Percentiles rank a stretch among this genome's conserved stretches.
Conservation (phyloP, 2,113 vertebrate species). For the Erythrocercus mccallii region DNA sequence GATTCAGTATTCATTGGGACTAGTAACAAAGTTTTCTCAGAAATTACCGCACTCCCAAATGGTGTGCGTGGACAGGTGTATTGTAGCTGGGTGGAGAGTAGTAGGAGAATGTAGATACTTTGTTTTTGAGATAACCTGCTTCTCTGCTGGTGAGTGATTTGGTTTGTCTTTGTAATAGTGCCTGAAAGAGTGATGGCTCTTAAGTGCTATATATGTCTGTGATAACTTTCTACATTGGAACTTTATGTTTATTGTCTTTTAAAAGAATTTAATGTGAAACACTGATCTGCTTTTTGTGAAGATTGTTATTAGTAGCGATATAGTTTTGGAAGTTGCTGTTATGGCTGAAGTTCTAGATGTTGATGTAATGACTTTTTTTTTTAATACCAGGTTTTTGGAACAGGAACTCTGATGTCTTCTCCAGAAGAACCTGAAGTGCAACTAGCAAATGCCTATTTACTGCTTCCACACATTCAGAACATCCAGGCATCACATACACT, state of each 20-base stretch:
- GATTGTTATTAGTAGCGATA: not conserved
- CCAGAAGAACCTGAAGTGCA: constrained; percentile 76
- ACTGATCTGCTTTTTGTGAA: not conserved
- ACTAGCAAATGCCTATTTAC: constrained; percentile 75
- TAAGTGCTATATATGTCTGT: not conserved
- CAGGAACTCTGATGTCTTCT: constrained; percentile 73
- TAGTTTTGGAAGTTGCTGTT: not conserved
- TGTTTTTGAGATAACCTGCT: not conserved
- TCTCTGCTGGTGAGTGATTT: not conserved
- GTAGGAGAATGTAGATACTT: not conserved
- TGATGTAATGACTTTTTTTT: not conserved
- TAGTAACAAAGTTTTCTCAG: not conserved
- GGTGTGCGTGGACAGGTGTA: fast-evolving
- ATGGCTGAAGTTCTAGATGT: not conserved
- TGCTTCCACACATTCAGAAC: constrained; percentile 90
- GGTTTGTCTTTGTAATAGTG: not conserved
- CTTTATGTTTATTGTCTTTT: not conserved
- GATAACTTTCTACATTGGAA: not conserved
- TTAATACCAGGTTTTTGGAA: constrained; percentile 86
- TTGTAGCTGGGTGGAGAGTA: not conserved
- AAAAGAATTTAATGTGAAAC: not conserved
- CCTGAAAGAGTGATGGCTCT: not conserved
- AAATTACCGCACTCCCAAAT: not conserved
- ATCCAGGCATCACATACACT: constrained; percentile 89
- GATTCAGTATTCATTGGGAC: not conserved